Percentiles rank a stretch among this genome's conserved stretches.
Conservation (phyloP, 1,140 invertebrate species). For the Drosophila persimilis region DNA sequence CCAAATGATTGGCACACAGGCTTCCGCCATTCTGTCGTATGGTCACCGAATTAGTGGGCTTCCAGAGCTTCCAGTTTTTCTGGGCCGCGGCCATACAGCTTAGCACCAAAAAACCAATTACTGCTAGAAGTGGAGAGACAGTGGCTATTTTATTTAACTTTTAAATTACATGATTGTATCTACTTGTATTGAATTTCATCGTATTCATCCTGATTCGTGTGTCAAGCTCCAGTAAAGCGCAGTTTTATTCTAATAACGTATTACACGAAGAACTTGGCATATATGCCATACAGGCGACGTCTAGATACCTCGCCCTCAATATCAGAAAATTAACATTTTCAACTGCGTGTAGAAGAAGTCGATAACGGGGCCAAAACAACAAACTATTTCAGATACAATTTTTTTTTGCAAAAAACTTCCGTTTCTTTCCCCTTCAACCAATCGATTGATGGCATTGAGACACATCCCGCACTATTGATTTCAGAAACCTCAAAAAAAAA, state of each 20-base stretch:
- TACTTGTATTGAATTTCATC: conserved; percentile 24
- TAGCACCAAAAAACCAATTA: conserved; percentile 11
- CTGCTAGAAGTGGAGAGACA: too few species aligned
- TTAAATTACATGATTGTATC: not conserved
- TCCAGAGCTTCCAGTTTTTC: conserved; percentile 23
- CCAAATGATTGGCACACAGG: conserved; percentile 56
- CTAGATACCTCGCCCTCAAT: conserved; percentile 24
- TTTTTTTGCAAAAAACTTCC: conserved; percentile 34
- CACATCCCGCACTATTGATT: conserved; percentile 53
- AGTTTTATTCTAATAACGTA: conserved; percentile 74
- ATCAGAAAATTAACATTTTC: conserved; percentile 79
- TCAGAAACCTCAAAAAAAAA: conserved; percentile 5
- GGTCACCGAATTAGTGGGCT: conserved; percentile 69
- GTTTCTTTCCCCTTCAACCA: conserved; percentile 1
- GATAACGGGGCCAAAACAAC: conserved; percentile 59
- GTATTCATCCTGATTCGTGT: conserved; percentile 7
- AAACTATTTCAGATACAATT: conserved; percentile 17
- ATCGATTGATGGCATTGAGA: conserved; percentile 41
- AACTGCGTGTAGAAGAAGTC: conserved; percentile 49
- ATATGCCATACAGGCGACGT: conserved; percentile 46
- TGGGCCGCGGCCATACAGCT: conserved; percentile 2
- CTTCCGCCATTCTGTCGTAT: conserved; percentile 57
- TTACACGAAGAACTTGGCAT: conserved; percentile 56
- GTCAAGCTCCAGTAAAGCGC: conserved; percentile 55
- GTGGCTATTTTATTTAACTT: not conserved